A percentile compares a stretch with the other conserved stretches of the same genome.
phyloP scores from a whole-genome alignment of 2,113 vertebrate genomes.

The Syngnathoides biaculeatus region DNA sequence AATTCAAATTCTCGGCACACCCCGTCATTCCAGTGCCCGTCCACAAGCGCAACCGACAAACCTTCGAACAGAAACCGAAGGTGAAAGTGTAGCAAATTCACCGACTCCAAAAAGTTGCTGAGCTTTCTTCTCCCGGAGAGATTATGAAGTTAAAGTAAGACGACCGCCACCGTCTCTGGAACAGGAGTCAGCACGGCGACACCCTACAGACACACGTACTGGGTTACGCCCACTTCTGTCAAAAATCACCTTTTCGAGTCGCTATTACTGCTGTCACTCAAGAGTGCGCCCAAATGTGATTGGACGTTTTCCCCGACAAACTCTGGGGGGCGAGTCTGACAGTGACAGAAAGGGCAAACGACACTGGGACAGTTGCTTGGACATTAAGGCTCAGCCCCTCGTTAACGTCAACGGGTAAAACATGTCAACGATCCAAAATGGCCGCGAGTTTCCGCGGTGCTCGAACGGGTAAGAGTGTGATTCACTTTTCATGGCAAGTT shows the following conservation, averaged over 20 bases:
- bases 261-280: slow-evolving; percentile 17
- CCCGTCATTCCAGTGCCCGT: slow-evolving; percentile 68
- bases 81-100: slow-evolving; percentile 26
- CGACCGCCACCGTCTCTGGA: slow-evolving; percentile 80
- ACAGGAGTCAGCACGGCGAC: slow-evolving; percentile 75
- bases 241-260: slow-evolving; percentile 31
- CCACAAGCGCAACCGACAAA: slow-evolving; percentile 34
- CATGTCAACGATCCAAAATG: slow-evolving; percentile 56
- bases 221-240: slow-evolving; percentile 51
- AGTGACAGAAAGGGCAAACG: slow-evolving; percentile 53
- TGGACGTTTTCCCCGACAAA: slow-evolving; percentile 32
- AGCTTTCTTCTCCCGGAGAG: slow-evolving; percentile 23
- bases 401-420: background rate
- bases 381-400: slow-evolving; percentile 54
- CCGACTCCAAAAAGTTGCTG: slow-evolving; percentile 26
- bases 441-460: slow-evolving; percentile 44
- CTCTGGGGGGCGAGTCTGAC: slow-evolving; percentile 39
- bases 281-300: slow-evolving; percentile 3
- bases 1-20: slow-evolving; percentile 70
- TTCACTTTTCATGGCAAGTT: slow-evolving; percentile 45
- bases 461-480: slow-evolving; percentile 23
- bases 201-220: slow-evolving; percentile 66
- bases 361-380: slow-evolving; percentile 38
- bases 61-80: slow-evolving; percentile 17
- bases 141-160: slow-evolving; percentile 63